phyloP scores from a whole-genome alignment of 2,888 invertebrate genomes.

The Ectemnius continuus region DNA sequence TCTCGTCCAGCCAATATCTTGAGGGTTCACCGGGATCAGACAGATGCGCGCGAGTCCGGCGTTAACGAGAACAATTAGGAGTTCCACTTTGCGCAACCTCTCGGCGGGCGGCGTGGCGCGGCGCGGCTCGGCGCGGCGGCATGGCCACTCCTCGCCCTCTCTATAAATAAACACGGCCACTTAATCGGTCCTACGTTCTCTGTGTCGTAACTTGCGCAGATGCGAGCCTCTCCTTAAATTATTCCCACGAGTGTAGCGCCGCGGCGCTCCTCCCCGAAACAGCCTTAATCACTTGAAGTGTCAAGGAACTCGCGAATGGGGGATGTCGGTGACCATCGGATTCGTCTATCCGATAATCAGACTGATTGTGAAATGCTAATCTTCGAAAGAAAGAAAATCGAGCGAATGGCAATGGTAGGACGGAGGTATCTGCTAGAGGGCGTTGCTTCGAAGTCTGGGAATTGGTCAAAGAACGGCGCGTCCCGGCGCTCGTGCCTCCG shows the following conservation, averaged over 20 bases:
- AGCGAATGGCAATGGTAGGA: too few relatives aligned
- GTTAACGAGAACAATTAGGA: slow-evolving; percentile 77
- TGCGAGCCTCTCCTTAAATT: slow-evolving; percentile 67
- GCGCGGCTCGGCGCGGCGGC: too few relatives aligned
- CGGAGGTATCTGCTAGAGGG: too few relatives aligned
- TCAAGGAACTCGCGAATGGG: too few relatives aligned
- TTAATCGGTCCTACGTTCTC: slow-evolving; percentile 61
- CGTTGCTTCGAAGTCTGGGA: too few relatives aligned
- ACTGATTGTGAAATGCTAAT: too few relatives aligned
- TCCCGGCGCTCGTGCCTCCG: slow-evolving; percentile 36
- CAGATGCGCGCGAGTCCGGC: slow-evolving; percentile 72
- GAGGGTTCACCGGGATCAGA: slow-evolving; percentile 75
- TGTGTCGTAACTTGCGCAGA: slow-evolving; percentile 69
- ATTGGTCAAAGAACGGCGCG: too few relatives aligned
- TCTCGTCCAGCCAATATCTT: neutral
- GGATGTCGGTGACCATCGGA: too few relatives aligned
- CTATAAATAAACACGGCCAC: slow-evolving; percentile 76
- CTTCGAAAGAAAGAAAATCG: too few relatives aligned
- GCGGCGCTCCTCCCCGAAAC: slow-evolving; percentile 16
- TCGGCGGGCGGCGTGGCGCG: too few relatives aligned
- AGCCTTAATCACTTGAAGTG: too few relatives aligned
- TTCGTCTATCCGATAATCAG: too few relatives aligned
- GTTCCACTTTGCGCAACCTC: slow-evolving; percentile 74
- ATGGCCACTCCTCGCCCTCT: slow-evolving; percentile 53
- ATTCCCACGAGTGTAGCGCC: slow-evolving; percentile 66